Evolutionary conservation across 2,888 invertebrate genomes (phyloP), one percentile per base, ranked within the genome.

Genomic region (Cephus rjabovi): DNA sequence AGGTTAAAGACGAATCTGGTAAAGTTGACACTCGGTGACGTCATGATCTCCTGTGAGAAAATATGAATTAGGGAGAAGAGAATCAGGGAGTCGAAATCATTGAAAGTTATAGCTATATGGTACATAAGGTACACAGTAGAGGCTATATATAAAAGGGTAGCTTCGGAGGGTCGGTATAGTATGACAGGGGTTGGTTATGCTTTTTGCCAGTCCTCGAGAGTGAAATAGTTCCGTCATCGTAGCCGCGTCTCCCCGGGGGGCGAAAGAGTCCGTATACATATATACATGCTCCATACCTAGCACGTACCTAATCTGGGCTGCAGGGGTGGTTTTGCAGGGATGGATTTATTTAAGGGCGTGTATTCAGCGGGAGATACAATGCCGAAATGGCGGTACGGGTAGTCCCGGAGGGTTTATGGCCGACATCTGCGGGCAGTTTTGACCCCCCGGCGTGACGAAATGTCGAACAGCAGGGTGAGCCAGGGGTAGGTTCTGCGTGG

Each of bases 351-450:
- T 87, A 88, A 90, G 89, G 89, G 90, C 89, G 89, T 90, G 89
- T 88, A 89, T 89, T 89, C 89, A 86, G 82, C 83, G 79, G 84
- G 82, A 86, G 87, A 87, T 87, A 89, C 88, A 88, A 89, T 87
- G 78, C 83, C 80, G 83, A 83, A 85, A 87, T 81, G 85, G 84
- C 77, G 79, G n/a, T 31, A 34, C 77, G 76, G 76, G 76, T 74
- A 74, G 79, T 77, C 74, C 69, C 69, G 37, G 76, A 77, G 87
- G 87, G 86, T 90, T 89, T 89, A 89, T 86, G 86, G 86, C 84
- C 87, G 89, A 90, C 91, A 91, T 91, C 90, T 90, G 90, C 89
- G 91, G 91, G 86, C 89, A 89, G 90, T 89, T 89, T 89, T 88
- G 88, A 89, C 90, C 89, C 89, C 90, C 89, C 79, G 84, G 88